phyloP scores from a whole-genome alignment of 2,888 invertebrate species.

The Thysanoteuthis rhombus region DNA sequence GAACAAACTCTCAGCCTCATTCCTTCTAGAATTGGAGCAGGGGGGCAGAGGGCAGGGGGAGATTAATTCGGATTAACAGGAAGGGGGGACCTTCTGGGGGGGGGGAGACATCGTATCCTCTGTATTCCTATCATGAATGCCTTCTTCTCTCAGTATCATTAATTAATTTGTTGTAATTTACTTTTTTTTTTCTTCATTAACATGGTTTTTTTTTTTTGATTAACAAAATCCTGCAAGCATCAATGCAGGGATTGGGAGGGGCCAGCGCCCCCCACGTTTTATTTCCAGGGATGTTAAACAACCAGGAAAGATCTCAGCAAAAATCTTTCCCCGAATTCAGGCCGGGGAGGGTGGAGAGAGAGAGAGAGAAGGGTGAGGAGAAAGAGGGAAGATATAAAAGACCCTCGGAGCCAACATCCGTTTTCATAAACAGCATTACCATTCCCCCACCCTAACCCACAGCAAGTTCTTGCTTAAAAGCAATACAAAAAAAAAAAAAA shows the following conservation, averaged over 20 bases:
- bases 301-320: neutral
- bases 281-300: neutral
- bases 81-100: neutral
- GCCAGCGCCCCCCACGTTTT: neutral
- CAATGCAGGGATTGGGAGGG: neutral
- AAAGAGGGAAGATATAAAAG: too few relatives aligned
- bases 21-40: neutral
- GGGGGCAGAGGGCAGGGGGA: neutral
- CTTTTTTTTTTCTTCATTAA: neutral
- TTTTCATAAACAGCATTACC: neutral
- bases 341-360: neutral
- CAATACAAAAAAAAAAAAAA: too few relatives aligned
- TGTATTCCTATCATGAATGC: neutral
- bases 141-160: neutral
- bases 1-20: neutral
- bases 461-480: too few relatives aligned
- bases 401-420: neutral
- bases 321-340: neutral
- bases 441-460: too few relatives aligned
- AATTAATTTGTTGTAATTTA: neutral
- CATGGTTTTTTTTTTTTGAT: neutral
- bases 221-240: neutral
- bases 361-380: neutral
- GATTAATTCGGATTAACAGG: neutral
- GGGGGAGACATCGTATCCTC: neutral